Percentiles rank a stretch among this genome's conserved stretches.
phyloP scores from a whole-genome alignment of 2,888 invertebrate genomes.

The Andrena chrysosceles region DNA sequence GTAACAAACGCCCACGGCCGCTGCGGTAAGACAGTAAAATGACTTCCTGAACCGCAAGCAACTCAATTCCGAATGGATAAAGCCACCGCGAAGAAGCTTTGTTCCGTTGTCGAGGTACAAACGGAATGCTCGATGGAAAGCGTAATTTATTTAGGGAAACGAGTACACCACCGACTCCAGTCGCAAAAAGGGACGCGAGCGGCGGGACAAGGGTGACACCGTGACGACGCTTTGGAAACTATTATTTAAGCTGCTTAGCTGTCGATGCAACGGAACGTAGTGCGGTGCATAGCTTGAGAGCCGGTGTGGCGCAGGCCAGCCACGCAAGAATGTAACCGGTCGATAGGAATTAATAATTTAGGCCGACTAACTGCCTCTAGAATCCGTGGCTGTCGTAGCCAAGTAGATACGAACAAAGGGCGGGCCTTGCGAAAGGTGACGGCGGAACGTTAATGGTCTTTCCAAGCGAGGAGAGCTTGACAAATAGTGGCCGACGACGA shows the following conservation, averaged over 20 bases:
- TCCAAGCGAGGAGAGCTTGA: conserved; percentile 50
- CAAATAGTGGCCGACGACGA: conserved; percentile 60
- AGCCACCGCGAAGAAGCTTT: neutral
- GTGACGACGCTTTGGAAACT: neutral
- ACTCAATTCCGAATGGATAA: conserved; percentile 33
- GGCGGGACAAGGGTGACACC: neutral
- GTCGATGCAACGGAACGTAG: conserved; percentile 2
- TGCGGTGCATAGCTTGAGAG: neutral
- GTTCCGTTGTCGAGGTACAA: conserved; percentile 11
- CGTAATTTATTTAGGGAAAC: conserved; percentile 34
- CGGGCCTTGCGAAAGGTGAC: conserved; percentile 44
- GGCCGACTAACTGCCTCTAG: conserved; percentile 21
- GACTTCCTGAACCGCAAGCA: conserved; percentile 26
- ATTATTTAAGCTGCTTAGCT: neutral
- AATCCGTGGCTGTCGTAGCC: conserved; percentile 39
- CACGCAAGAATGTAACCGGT: conserved; percentile 8
- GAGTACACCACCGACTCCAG: neutral
- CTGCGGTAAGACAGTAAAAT: conserved; percentile 9
- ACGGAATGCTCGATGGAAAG: conserved; percentile 35
- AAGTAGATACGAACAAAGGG: conserved; percentile 59
- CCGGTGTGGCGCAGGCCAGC: neutral
- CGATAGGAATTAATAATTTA: conserved; percentile 43
- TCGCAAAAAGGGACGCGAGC: neutral
- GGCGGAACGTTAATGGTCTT: conserved; percentile 55
- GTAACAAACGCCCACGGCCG: conserved; percentile 21